These are phyloP conservation scores for Chromobotia macracanthus DNA, from an alignment of 2,797 vertebrate species.

Conservation along the genomic window DNA sequence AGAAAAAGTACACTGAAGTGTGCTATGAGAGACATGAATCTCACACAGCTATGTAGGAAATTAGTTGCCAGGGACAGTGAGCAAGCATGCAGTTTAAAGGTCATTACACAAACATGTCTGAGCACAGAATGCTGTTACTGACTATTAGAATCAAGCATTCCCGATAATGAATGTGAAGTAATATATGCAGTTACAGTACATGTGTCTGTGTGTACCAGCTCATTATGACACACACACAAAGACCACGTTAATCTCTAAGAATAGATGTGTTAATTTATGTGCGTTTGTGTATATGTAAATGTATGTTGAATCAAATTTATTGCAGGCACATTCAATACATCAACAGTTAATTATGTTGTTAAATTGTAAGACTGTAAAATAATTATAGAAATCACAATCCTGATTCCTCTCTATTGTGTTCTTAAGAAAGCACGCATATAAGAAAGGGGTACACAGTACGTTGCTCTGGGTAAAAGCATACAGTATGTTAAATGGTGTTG, in stretches of 20 bases:
- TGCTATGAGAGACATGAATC: not conserved
- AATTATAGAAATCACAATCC: conserved; percentile 18
- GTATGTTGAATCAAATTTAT: not conserved
- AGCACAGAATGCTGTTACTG: no score
- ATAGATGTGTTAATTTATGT: conserved; percentile 1
- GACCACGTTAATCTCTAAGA: not conserved
- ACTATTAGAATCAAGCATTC: no score
- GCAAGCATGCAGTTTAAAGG: no score
- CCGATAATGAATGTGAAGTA: no score
- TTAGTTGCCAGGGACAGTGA: no score
- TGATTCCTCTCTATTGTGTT: conserved; percentile 3
- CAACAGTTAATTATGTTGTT: conserved; percentile 5
- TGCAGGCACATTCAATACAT: conserved; percentile 7
- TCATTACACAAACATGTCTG: no score
- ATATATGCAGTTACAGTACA: no score
- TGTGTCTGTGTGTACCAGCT: not conserved
- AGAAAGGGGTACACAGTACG: not conserved
- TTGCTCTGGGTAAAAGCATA: not conserved
- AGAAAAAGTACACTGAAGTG: not conserved
- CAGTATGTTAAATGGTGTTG: conserved; percentile 31
- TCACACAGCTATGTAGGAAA: not conserved
- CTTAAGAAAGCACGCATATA: conserved; percentile 10
- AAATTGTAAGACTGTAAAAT: no score
- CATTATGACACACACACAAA: not conserved
- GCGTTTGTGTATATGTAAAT: not conserved